These are phyloP conservation scores for Pachycephus smyrnensis DNA, from an alignment of 2,888 invertebrate species.

Conservation along the genomic window DNA sequence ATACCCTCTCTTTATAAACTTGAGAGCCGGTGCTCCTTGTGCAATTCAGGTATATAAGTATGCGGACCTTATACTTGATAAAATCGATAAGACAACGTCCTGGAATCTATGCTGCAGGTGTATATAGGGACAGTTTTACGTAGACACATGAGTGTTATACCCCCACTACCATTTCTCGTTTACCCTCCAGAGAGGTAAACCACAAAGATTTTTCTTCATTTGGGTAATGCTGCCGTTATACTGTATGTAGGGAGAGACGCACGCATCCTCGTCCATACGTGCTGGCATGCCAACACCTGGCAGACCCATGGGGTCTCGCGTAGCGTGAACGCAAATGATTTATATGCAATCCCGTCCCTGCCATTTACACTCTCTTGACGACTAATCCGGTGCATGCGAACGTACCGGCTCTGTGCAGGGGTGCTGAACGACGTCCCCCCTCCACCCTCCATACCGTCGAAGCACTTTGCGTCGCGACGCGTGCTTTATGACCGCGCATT, in stretches of 20 bases:
- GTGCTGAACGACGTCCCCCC: slow-evolving; percentile 26
- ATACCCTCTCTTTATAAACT: neutral
- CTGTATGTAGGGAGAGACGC: neutral
- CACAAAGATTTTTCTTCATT: slow-evolving; percentile 28
- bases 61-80: neutral
- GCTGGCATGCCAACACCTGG: neutral
- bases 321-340: slow-evolving; percentile 40
- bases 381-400: slow-evolving; percentile 44
- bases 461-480: slow-evolving; percentile 40
- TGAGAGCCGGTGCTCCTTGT: neutral
- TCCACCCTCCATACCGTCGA: slow-evolving; percentile 16
- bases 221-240: slow-evolving; percentile 1
- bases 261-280: neutral
- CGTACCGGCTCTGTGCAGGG: neutral
- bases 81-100: neutral
- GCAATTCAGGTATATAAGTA: neutral
- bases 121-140: neutral
- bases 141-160: neutral
- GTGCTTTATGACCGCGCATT: slow-evolving; percentile 48
- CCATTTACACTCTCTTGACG: slow-evolving; percentile 53
- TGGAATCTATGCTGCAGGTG: neutral
- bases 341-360: slow-evolving; percentile 47
- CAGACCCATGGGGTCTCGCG: neutral
- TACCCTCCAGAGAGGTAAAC: slow-evolving; percentile 11
- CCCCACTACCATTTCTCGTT: neutral